Evolutionary conservation across 1,140 invertebrate genomes (phyloP).

Genomic region (Adoxophyes honmai): DNA sequence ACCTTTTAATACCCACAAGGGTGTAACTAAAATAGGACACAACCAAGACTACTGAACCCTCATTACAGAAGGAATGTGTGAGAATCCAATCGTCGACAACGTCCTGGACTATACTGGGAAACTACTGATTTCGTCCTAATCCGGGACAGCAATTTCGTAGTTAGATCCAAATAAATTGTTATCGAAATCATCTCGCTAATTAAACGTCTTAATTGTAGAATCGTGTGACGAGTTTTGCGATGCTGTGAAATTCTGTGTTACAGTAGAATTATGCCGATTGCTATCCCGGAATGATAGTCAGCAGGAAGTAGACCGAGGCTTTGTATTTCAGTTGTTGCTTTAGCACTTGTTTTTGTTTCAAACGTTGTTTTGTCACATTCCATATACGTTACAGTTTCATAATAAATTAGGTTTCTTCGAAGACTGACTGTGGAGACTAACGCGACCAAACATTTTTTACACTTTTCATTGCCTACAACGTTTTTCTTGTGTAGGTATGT

Average conservation of each 20-base stretch:
- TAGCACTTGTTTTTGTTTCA: slow-evolving; percentile 28
- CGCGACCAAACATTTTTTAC: slow-evolving; percentile 37
- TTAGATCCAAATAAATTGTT: slow-evolving; percentile 51
- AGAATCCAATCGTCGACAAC: slow-evolving; percentile 38
- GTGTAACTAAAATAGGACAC: background rate
- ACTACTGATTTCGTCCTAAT: slow-evolving; percentile 63
- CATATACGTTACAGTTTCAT: slow-evolving; percentile 51
- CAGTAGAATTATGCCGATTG: slow-evolving; percentile 32
- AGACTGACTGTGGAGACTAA: slow-evolving; percentile 65
- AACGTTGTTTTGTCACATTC: slow-evolving; percentile 52
- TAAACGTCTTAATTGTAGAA: slow-evolving; percentile 43
- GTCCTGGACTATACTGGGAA: slow-evolving; percentile 31
- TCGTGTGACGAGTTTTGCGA: slow-evolving; percentile 42
- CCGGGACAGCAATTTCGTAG: slow-evolving; percentile 65
- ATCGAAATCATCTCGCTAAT: slow-evolving; percentile 51
- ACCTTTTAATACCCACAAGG: background rate
- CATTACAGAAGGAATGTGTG: slow-evolving; percentile 6
- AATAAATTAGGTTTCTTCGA: slow-evolving; percentile 63
- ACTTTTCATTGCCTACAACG: slow-evolving; percentile 8
- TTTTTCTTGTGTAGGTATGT: slow-evolving; percentile 49
- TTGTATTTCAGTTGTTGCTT: slow-evolving; percentile 36
- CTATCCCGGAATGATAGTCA: slow-evolving; percentile 44
- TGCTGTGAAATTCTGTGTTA: slow-evolving; percentile 30
- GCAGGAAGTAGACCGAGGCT: slow-evolving; percentile 18
- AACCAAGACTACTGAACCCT: background rate